Evolutionary conservation across 2,888 invertebrate genomes (phyloP).

Genomic region (Platerodrilus igneus): DNA sequence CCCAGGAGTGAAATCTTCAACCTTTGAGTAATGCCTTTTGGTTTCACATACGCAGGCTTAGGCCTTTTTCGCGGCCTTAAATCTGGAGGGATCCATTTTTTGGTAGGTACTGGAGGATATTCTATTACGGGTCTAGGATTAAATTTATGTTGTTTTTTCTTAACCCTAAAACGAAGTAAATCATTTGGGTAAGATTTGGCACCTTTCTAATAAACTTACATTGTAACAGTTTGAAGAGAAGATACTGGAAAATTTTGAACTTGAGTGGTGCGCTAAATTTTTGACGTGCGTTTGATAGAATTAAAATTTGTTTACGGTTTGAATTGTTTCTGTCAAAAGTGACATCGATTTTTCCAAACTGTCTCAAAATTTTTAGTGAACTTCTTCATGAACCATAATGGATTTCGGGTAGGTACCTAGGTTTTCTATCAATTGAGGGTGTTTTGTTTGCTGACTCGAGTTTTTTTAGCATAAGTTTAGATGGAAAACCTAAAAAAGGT

Average conservation of each 20-base stretch:
- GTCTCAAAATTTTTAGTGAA: too few relatives aligned
- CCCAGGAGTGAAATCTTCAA: conserved; percentile 36
- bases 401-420: too few relatives aligned
- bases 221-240: conserved; percentile 3
- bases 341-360: too few relatives aligned
- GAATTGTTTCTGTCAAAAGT: too few relatives aligned
- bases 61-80: conserved; percentile 30
- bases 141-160: conserved; percentile 10
- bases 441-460: too few relatives aligned
- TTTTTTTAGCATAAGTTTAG: too few relatives aligned
- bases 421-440: too few relatives aligned
- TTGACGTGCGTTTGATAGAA: conserved; percentile 9
- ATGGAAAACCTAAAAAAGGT: too few relatives aligned
- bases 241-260: neutral
- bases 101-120: conserved; percentile 41
- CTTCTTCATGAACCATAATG: too few relatives aligned
- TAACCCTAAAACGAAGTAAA: conserved; percentile 7
- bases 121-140: conserved; percentile 30
- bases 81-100: conserved; percentile 44
- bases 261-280: conserved; percentile 1
- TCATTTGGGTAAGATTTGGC: neutral
- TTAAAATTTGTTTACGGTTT: too few relatives aligned
- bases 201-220: conserved; percentile 2
- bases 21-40: conserved; percentile 36
- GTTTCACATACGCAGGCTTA: conserved; percentile 35